These are phyloP conservation scores for Chionomys nivalis DNA, from an alignment of 2,113 vertebrate genomes.

Conservation along the genomic window DNA sequence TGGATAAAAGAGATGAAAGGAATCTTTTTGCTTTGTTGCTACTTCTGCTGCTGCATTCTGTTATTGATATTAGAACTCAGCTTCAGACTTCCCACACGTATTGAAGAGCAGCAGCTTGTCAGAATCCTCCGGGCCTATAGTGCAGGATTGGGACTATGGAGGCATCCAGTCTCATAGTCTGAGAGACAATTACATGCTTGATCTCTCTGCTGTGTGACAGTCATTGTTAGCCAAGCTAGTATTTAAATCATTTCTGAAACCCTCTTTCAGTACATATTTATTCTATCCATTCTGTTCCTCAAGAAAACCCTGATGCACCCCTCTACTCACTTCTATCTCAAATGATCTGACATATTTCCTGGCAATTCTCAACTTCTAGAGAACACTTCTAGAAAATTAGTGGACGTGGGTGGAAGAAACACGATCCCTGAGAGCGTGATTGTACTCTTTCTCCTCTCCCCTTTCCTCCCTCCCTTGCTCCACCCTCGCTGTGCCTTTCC, in stretches of 20 bases:
- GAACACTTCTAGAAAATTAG: not conserved
- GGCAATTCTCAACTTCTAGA: not conserved
- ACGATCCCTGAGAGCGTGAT: not conserved
- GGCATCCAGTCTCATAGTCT: not conserved
- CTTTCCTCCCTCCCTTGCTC: not conserved
- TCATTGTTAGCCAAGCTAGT: not conserved
- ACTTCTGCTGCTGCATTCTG: not conserved
- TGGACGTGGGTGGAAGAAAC: not conserved
- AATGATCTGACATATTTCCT: not conserved
- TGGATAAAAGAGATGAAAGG: not conserved
- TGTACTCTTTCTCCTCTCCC: no score
- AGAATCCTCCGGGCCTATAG: not conserved
- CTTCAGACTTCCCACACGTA: not conserved
- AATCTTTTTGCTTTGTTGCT: not conserved
- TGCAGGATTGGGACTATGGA: not conserved
- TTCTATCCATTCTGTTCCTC: not conserved
- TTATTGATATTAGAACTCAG: not conserved
- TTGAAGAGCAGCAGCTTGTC: not conserved
- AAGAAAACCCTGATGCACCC: not conserved
- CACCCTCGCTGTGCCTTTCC: not conserved
- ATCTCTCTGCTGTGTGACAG: not conserved
- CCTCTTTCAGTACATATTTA: not conserved
- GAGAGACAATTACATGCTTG: not conserved
- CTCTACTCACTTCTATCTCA: not conserved
- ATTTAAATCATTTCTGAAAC: not conserved